Evolutionary conservation across 2,888 invertebrate species (phyloP), one percentile per base, ranked within the genome.

Genomic region (Neoscelio sp.): DNA sequence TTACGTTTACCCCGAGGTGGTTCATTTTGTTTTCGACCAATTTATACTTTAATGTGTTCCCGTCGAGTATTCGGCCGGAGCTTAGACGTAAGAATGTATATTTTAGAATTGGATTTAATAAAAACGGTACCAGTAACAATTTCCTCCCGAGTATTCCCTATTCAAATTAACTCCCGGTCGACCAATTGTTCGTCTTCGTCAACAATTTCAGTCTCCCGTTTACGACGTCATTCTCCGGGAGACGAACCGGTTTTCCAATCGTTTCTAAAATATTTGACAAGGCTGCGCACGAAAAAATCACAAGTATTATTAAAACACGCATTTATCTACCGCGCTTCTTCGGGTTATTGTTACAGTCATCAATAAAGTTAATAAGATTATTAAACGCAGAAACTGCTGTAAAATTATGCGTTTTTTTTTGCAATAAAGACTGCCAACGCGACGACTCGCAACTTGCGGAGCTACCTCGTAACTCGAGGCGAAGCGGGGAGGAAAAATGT

Each of bases 361-460:
- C 62, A 44, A 73, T 73, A 62, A 73, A 73, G n/a, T 73, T 73
- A 73, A 73, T 73, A 73, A 73, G 73, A 64, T 65, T 73, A 64
- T 73, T 64, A 73, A 73, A 73, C 56, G 38, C 48, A 38, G 48
- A 64, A 64, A 73, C 46, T 65, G 73, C 56, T 38, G 56, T 64
- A 48, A 73, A 73, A 73, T 73, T 73, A 73, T 62, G n/a, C n/a
- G n/a, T n/a, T 60, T 62, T 46, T 50, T 50, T 60, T 42, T 35
- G 60, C 64, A 56, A 64, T 64, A 73, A 73, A 46, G 28, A 10
- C 35, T 20, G 35, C n/a, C 28, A 62, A 20, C 50, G 35, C 52
- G 71, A 54, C 54, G 56, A 73, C 56, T 64, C 35, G 50, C 38
- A 65, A 74, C 56, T 74, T 64, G 56, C 30, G 48, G 30, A 74